Evolutionary conservation across 2,113 vertebrate species (phyloP), one percentile per base, ranked within the genome.

Genomic region (Paratilapia polleni): DNA sequence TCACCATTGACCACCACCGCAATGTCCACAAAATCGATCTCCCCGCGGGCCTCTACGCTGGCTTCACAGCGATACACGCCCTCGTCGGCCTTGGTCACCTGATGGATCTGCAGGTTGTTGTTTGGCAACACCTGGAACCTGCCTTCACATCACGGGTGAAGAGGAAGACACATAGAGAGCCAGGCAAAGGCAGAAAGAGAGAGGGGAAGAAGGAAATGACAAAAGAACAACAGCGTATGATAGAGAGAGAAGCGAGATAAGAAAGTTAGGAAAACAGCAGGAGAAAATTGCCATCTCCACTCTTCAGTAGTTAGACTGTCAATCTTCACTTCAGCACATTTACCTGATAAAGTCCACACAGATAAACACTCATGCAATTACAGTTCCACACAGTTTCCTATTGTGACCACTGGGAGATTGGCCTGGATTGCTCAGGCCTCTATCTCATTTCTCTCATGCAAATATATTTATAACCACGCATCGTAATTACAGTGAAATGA

Each of bases 1-100:
- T 98, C 94, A 99, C 98, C 98, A 63, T 99, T 99, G 76, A 99
- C 98, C 70, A 98, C 97, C 82, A 99, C 95, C 15, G 96, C 95
- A 83, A 99, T 99, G 93, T 99, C 98, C 77, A 98, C 97, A 86
- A 99, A 99, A 82, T 99, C 97, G 80, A 99, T 98, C 95, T 99
- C 98, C 56, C 98, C 98, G 26, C 98, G 96, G 6, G 98, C 98
- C 91, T 99, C 98, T 36, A 99, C 98, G 94, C 98, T 96, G 83
- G 98, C 98, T 94, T 99, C 98, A 68, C 98, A 99, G 83, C 98
- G 97, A 91, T 99, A 99, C 88, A 98, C 96, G 15, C 98, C 98
- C 96, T 99, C 98, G 83, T 99, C 97, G 4, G 96, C 97, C 94
- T 99, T 99, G 93, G 95, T 98, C 92, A 99, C 97, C 86, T 96